Evolutionary conservation across 2,888 invertebrate genomes (phyloP), one percentile per base, ranked within the genome.

Genomic region (Hydrotaea diabolus): DNA sequence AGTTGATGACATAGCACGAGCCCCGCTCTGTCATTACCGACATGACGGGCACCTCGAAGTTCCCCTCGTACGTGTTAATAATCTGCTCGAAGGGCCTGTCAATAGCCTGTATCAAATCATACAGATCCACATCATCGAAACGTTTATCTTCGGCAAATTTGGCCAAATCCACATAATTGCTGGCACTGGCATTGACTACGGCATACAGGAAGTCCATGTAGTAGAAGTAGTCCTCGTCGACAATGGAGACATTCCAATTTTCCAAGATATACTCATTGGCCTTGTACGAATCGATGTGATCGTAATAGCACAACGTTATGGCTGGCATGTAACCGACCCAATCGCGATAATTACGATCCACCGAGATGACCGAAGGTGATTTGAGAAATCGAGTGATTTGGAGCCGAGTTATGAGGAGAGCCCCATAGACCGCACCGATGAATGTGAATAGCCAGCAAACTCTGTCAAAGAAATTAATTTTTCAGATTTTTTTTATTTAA

Each of bases 11-110:
- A 88, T 94, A 94, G 87, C 96, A 96, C 0, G 93, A 92, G 0
- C 96, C 96, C 7, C 93, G 91, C 87, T 96, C 96, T 0, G 95
- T 95, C 93, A 96, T 94, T 0, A 95, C 93, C 0, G 89, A 87
- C 43, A 87, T 86, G 8, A 91, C 89, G 21, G 89, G 85, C 13
- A 92, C 88, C 19, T 88, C 77, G 55, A 89, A 88, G 64, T 88
- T 88, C 0, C 69, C 53, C 13, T 88, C 62, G 39, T 88, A 91
- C 26, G 89, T 90, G 55, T 87, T 88, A 19, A 91, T 87, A 5
- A 87, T 87, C 83, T 91, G 91, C 1, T 90, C 88, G n/a, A 90
- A 91, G 1, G 89, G 88, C 21, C 89, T 87, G 79, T 90, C 88
- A 19, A 92, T 88, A 0, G 80, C 73, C 49, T 84, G 87, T 15